phyloP scores from a whole-genome alignment of 2,888 invertebrate species.

The Auanema sp. region DNA sequence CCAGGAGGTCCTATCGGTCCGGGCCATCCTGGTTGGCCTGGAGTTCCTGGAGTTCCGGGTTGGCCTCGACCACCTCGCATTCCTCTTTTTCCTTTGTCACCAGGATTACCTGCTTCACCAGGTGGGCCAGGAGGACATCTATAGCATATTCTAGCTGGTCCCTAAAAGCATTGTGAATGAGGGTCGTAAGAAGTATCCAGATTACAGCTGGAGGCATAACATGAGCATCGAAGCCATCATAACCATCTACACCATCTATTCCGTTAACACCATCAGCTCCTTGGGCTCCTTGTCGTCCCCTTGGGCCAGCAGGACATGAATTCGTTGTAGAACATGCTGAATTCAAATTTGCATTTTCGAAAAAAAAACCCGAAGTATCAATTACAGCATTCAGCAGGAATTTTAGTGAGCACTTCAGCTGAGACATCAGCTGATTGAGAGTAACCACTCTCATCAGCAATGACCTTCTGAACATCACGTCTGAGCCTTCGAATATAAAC shows the following conservation, averaged over 20 bases:
- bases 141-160: slow-evolving; percentile 26
- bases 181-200: no score
- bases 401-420: no score
- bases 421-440: no score
- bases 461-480: no score
- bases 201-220: slow-evolving; percentile 22
- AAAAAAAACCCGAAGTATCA: not conserved
- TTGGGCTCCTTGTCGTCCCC: slow-evolving; percentile 31
- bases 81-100: slow-evolving; percentile 23
- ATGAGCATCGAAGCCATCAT: slow-evolving; percentile 36
- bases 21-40: slow-evolving; percentile 28
- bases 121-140: slow-evolving; percentile 34
- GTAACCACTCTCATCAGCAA: no score
- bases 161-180: not conserved
- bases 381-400: not conserved
- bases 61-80: slow-evolving; percentile 32
- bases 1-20: slow-evolving; percentile 35
- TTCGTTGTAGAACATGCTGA: not conserved
- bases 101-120: slow-evolving; percentile 27
- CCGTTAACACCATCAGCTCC: slow-evolving; percentile 36
- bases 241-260: slow-evolving; percentile 31
- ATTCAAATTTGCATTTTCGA: not conserved
- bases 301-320: slow-evolving; percentile 23
- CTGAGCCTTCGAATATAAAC: no score
- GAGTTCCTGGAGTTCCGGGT: slow-evolving; percentile 29